Base-by-base conservation (phyloP, 1,140 invertebrate genomes). In the Micrasema minimum region DNA sequence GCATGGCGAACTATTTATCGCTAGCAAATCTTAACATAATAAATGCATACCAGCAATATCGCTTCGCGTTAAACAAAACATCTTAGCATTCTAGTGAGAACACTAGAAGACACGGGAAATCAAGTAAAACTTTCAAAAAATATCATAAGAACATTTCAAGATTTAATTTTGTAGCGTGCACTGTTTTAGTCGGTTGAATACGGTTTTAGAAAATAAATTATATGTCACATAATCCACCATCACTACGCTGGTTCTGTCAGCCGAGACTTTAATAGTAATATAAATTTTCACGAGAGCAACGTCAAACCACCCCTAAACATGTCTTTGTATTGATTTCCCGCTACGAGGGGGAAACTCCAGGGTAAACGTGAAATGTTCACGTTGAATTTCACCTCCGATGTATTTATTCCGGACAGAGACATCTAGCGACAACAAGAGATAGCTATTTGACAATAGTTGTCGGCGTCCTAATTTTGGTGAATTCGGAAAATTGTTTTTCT, bases 1-100 rank as follows among this genome's bases (percentile, higher is more conserved):
- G 92, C 93, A 95, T 95, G 82, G 76, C 83, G 69, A 57, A 41
- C 23, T 23, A 66, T 48, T 38, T n/a, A 55, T 22, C 37, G 18
- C 35, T 2, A 20, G 26, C 2, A 31, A 31, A 31, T 7, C 26
- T 7, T 31, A 31, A 7, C 26, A 31, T 31, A 31, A 31, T 31
- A 31, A 31, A 31, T 23, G 31, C 26, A 55, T 48, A 48, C 16
- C 14, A 7, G 18, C 0, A n/a, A 18, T 12, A 41, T 16, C 57
- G 16, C 57, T 0, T 22, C 38, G 35, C 7, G 18, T 16, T 18
- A 20, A 51, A 6, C 2, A 41, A 22, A 5, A 41, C 57, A 61
- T 61, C 7, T 61, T 61, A 38, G 22, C 57, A 43, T 10, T 55
- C 20, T 1, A 4, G 12, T 3, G 46, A 20, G 2, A 7, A 26